phyloP scores from a whole-genome alignment of 92 coral and sea anemone species.

The Bergia puertoricense region DNA sequence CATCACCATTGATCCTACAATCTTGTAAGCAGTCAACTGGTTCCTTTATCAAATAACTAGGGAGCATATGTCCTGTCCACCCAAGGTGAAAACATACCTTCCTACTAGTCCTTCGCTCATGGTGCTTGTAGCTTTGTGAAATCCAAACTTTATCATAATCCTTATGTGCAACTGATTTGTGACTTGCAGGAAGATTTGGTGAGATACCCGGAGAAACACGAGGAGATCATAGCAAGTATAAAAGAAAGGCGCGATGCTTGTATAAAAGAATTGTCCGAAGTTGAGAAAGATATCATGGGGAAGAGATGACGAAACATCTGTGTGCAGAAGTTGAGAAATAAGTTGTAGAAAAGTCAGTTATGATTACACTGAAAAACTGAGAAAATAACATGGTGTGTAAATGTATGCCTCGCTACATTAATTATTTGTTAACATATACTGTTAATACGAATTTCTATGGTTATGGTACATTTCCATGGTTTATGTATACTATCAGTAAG shows the following conservation, averaged over 20 bases:
- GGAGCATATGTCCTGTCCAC: not conserved
- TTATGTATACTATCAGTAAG: not conserved
- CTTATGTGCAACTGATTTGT: not conserved
- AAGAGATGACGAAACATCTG: not conserved
- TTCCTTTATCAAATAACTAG: not conserved
- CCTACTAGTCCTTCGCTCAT: not conserved
- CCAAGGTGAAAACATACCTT: not conserved
- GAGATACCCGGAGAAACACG: constrained; percentile 68
- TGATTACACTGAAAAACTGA: not conserved
- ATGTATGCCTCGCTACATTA: not conserved
- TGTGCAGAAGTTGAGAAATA: not conserved
- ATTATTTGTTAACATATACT: not conserved
- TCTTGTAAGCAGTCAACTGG: not conserved
- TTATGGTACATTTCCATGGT: too few species aligned
- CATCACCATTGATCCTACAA: not conserved
- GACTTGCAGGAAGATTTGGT: constrained; percentile 71
- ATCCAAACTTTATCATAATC: not conserved
- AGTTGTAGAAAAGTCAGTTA: not conserved
- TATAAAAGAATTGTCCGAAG: constrained; percentile 69
- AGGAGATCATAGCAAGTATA: constrained; percentile 66
- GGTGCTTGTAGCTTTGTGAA: not conserved
- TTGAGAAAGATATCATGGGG: constrained; percentile 61
- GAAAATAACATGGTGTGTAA: not conserved
- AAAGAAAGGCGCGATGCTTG: constrained; percentile 77
- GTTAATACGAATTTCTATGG: not conserved